Base-by-base conservation (phyloP, 2,888 invertebrate genomes). In the Vandiemenella viatica region DNA sequence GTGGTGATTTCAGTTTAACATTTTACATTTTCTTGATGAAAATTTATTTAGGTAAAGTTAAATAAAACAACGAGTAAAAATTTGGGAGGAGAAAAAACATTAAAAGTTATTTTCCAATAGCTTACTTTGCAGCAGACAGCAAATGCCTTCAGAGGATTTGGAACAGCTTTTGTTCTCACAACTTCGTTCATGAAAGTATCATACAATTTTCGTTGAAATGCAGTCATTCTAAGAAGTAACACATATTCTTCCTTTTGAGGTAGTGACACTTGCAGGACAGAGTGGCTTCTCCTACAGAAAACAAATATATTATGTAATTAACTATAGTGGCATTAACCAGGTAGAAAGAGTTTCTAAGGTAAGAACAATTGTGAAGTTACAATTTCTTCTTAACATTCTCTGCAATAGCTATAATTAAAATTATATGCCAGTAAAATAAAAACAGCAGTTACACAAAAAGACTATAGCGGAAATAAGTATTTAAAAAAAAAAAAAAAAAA, bases 211-310 rank as follows among this genome's bases (percentile, higher is more conserved):
- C 91, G 74, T 67, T 98, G 97, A 59, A 95, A 79, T 1, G 81
- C 72, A 0, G 93, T 90, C 86, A 98, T 87, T 45, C 83, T 73
- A 0, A 95, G 78, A 22, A 96, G 69, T 6, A 97, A 71, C 4
- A 98, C 95, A 63, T 90, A 95, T 65, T 98, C 98, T 58, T 88
- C 83, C 64, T 97, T 97, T 53, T 85, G 83, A 0, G 97, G 97
- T 50, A 98, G 68, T 1, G 92, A 86, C n/a, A 82, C 77, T 61
- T 91, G 88, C 38, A 98, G 69, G 1, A 97, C 92, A 16, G 85
- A 80, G 63, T 97, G 96, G 1, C 95, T 93, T 54, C 96, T 79
- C 56, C 84, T 82, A 61, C 7, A 65, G 59, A 50, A 48, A 51
- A 23, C 46, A 44, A 43, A 4, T 18, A 17, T 10, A 45, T 17